Base-by-base conservation (phyloP, 2,888 invertebrate species). In the Stenoptilia bipunctidactyla region DNA sequence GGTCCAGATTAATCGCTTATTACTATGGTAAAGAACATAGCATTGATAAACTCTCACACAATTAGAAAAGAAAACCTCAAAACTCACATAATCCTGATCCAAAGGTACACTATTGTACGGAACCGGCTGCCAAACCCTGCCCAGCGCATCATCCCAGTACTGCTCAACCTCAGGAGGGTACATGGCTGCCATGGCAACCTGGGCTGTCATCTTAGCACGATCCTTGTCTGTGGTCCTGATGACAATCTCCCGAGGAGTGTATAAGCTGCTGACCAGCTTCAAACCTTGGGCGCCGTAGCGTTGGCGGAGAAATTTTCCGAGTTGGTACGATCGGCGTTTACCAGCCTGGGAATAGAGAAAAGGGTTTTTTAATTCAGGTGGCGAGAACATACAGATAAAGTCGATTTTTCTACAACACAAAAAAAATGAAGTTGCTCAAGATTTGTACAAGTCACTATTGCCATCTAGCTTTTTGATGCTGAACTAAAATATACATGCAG, bases 201-300 rank as follows among this genome's bases (percentile, higher is more conserved):
- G 15, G 1, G 56, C 61, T 0, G 74, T 82, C 82, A 82, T 82
- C 56, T 82, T 80, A 0, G 82, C 74, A 36, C 82, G 52, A 15
- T 82, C 79, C 52, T 82, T 80, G n/a, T 79, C 77, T 0, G 82
- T 82, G 40, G 70, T 73, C 15, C 74, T 56, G 34, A 80, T 50
- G 2, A 55, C 43, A 15, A 82, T 65, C 46, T 82, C 74, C 15
- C 74, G 60, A 1, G 52, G 55, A 0, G 60, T 46, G 58, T 77
- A 82, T 3, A 75, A 35, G 39, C 63, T 59, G 0, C 77, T 77
- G 15, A 80, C 51, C 9, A 80, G 43, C 0, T 55, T 49, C n/a
- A 54, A 50, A 0, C 66, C 70, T 13, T 63, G 47, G 1, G 43
- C 15, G 0, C 80, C 77, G 45, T 77, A 82, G 2, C 77, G 57